Evolutionary conservation across 2,888 invertebrate species (phyloP).

Genomic region (Drosophila subquinaria): DNA sequence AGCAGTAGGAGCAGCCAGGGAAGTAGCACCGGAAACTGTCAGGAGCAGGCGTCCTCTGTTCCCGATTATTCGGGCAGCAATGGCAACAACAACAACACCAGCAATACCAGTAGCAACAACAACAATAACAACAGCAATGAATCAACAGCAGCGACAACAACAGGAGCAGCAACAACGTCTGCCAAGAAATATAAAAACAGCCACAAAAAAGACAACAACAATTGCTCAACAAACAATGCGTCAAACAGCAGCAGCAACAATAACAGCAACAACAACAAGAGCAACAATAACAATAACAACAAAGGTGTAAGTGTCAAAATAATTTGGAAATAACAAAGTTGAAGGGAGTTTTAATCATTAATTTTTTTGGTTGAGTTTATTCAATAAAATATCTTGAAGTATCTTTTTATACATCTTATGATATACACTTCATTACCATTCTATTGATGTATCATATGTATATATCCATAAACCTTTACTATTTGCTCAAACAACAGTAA

Average conservation of each 20-base stretch:
- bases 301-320: constrained; percentile 57
- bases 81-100: constrained; percentile 29
- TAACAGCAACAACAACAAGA: constrained; percentile 49
- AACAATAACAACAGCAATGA: constrained; percentile 14
- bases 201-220: constrained; percentile 66
- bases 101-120: constrained; percentile 21
- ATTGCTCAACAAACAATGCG: constrained; percentile 30
- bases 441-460: too few species aligned
- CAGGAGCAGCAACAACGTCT: constrained; percentile 26
- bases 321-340: background rate
- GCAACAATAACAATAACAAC: constrained; percentile 59
- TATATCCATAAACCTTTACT: too few species aligned
- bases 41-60: constrained; percentile 45
- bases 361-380: background rate
- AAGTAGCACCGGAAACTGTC: constrained; percentile 48
- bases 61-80: constrained; percentile 45
- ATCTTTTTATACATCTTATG: too few species aligned
- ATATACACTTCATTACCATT: too few species aligned
- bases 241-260: constrained; percentile 44
- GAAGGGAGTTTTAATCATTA: background rate
- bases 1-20: constrained; percentile 59
- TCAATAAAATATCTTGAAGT: too few species aligned
- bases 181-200: constrained; percentile 60
- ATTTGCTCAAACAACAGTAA: too few species aligned
- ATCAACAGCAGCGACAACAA: constrained; percentile 16